These are phyloP conservation scores for Ramphastos sulfuratus DNA, from an alignment of 2,113 vertebrate genomes.

Conservation along the genomic window DNA sequence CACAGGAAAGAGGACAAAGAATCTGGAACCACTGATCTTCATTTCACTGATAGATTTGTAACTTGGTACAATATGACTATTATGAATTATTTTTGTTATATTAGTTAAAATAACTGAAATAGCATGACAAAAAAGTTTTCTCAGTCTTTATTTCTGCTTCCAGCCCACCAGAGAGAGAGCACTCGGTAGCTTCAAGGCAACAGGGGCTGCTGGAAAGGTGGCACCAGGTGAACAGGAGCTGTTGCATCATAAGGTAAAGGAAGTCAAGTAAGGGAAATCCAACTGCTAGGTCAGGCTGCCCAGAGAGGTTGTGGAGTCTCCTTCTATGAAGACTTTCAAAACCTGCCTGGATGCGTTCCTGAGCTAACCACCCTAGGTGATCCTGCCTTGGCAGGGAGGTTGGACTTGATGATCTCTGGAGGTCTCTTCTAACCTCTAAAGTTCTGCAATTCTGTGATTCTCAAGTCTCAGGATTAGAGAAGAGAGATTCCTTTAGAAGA, in stretches of 20 bases:
- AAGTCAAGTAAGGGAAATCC: not conserved
- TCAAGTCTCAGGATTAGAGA: not conserved
- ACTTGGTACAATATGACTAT: too few species aligned
- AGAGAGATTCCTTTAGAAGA: not conserved
- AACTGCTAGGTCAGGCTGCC: not conserved
- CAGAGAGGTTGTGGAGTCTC: too few species aligned
- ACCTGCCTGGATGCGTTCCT: too few species aligned
- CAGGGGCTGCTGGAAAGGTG: not conserved
- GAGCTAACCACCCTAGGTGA: too few species aligned
- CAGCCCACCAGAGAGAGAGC: rapidly evolving
- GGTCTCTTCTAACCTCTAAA: not conserved
- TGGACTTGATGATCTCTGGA: too few species aligned
- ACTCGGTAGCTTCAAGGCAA: not conserved
- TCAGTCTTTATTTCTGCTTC: not conserved
- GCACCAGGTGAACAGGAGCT: not conserved
- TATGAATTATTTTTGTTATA: too few species aligned
- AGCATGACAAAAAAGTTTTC: not conserved
- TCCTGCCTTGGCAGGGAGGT: too few species aligned
- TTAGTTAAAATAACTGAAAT: not conserved
- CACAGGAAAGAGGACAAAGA: too few species aligned
- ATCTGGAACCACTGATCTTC: too few species aligned
- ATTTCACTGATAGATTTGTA: too few species aligned
- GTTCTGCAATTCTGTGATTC: too few species aligned
- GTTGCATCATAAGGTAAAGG: not conserved
- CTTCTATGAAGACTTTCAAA: too few species aligned